phyloP scores from a whole-genome alignment of 1,140 invertebrate genomes.

The Phocides pigmalion region DNA sequence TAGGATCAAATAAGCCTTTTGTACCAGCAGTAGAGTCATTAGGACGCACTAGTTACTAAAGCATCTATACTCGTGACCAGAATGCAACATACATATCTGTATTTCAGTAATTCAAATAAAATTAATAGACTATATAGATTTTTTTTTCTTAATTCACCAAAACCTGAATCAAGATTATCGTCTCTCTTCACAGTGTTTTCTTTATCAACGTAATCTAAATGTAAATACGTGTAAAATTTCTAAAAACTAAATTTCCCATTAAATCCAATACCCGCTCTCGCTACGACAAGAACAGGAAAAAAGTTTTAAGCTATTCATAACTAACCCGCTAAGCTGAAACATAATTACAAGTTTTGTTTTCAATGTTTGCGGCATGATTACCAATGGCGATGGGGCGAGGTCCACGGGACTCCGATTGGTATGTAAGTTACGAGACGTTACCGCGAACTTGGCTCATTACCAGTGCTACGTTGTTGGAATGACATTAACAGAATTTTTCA shows the following conservation, averaged over 20 bases:
- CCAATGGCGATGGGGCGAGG: conserved; percentile 53
- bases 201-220: too few relatives aligned
- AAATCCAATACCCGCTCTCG: background rate
- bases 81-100: too few relatives aligned
- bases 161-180: too few relatives aligned
- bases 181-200: too few relatives aligned
- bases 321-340: conserved; percentile 41
- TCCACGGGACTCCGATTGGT: conserved; percentile 65
- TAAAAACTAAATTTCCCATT: background rate
- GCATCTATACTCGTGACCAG: too few relatives aligned
- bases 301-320: conserved; percentile 34
- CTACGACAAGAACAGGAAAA: background rate
- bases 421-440: conserved; percentile 79
- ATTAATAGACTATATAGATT: too few relatives aligned
- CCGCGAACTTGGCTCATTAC: conserved; percentile 82
- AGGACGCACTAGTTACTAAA: too few relatives aligned
- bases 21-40: too few relatives aligned
- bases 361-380: conserved; percentile 73
- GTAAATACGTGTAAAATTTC: too few relatives aligned
- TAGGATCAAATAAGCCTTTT: too few relatives aligned
- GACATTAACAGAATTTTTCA: conserved; percentile 79
- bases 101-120: too few relatives aligned
- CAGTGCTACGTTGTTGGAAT: conserved; percentile 66
- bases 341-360: conserved; percentile 75
- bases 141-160: too few relatives aligned